A percentile compares a stretch with the other conserved stretches of the same genome.
Evolutionary conservation across 23 tunicate species (phyloP).

Genomic region (Ascidia mentula): DNA sequence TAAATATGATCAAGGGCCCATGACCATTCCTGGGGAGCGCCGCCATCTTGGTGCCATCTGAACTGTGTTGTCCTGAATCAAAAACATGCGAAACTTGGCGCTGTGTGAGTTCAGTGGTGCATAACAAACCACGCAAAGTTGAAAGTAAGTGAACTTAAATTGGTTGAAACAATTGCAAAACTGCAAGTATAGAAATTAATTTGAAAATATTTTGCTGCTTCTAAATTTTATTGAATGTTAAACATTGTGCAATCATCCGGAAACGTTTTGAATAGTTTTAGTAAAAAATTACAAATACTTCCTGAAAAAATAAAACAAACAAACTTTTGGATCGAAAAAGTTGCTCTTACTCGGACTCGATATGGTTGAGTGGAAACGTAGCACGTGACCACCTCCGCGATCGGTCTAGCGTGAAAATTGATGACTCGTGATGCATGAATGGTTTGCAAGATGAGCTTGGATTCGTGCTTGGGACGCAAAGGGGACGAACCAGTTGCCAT

Average conservation of each 20-base stretch:
- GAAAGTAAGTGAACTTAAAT: too few species aligned
- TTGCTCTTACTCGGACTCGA: constrained; percentile 61
- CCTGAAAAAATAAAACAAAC: too few species aligned
- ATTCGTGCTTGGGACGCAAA: constrained; percentile 42
- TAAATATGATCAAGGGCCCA: constrained; percentile 90
- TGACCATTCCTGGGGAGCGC: constrained; percentile 25
- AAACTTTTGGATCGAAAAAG: too few species aligned
- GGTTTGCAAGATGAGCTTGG: constrained; percentile 33
- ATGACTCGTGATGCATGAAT: constrained; percentile 46
- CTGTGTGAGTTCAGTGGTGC: too few species aligned
- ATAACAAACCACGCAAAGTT: too few species aligned
- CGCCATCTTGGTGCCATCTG: constrained; percentile 74
- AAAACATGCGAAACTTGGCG: not conserved
- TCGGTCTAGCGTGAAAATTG: constrained; percentile 37
- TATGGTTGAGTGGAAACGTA: constrained; percentile 54
- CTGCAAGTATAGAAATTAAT: too few species aligned
- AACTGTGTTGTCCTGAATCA: constrained; percentile 67
- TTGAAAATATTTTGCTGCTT: too few species aligned
- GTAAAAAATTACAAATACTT: too few species aligned
- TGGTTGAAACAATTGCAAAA: too few species aligned
- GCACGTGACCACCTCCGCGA: constrained; percentile 46
- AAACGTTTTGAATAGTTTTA: too few species aligned
- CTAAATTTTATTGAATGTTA: too few species aligned
- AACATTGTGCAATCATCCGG: too few species aligned
- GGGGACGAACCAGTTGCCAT: constrained; percentile 52